These are phyloP conservation scores for Acanthis flammea DNA, from an alignment of 2,797 vertebrate species.

Conservation along the genomic window DNA sequence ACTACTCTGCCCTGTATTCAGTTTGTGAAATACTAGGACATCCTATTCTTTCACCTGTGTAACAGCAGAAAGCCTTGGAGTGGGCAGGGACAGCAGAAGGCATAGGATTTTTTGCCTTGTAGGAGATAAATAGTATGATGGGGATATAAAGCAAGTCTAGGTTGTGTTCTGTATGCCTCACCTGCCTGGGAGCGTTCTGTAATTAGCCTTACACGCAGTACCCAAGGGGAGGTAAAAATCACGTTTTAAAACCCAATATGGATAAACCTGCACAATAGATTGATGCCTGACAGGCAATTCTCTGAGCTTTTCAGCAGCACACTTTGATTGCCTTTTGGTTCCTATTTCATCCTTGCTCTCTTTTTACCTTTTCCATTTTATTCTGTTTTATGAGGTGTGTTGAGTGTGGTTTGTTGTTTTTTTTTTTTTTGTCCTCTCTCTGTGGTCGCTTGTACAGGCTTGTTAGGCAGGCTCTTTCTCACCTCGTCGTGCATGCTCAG, in stretches of 20 bases:
- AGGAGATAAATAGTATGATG: background rate
- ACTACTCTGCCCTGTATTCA: background rate
- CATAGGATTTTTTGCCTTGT: background rate
- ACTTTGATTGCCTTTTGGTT: background rate
- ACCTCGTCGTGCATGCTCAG: rapidly evolving
- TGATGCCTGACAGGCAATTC: background rate
- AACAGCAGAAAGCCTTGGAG: background rate
- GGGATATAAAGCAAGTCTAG: background rate
- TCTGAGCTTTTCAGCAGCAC: background rate
- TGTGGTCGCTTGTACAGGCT: background rate
- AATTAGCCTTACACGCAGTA: background rate
- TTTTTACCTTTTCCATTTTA: background rate
- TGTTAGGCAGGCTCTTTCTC: background rate
- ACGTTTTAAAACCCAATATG: background rate
- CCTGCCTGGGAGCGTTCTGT: background rate
- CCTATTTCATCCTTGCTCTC: background rate
- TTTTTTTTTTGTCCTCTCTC: background rate
- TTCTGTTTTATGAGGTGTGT: background rate
- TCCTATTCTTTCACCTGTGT: background rate
- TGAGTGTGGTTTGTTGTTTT: rapidly evolving
- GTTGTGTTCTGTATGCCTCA: background rate
- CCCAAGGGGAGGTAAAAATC: background rate
- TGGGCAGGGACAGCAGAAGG: background rate
- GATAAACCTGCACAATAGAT: background rate
- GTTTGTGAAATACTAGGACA: background rate